Base-by-base conservation (phyloP, 2,113 vertebrate species). In the Cyanistes caeruleus region DNA sequence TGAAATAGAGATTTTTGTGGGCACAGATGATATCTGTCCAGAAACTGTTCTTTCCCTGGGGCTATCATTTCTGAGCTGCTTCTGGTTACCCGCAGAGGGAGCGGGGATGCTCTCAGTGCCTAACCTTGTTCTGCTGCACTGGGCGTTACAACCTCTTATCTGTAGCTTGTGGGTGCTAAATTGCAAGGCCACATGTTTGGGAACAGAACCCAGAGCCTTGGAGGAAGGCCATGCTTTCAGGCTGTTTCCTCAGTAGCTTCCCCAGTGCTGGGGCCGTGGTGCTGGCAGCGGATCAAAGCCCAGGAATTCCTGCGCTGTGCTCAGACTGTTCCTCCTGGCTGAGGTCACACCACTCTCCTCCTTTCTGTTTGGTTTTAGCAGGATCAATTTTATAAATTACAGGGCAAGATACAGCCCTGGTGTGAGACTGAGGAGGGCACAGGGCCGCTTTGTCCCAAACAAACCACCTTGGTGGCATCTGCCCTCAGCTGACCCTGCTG, bases 261-360 rank as follows among this genome's bases (percentile, higher is more conserved):
- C 63, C 64, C 64, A 1, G 39, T 0, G 12, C 0, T 30, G 1
- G 5, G 87, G 73, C 87, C 0, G 0, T 0, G 2, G 74, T 0
- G 0, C 39, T 89, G 95, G 88, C 78, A 74, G 56, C 4, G 2
- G 49, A 90, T 90, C 74, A 91, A 73, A 93, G 87, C 67, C 67
- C 5, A 3, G 75, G 70, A 87, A 73, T 88, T 95, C 85, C 90
- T 68, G 65, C 0, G 0, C 70, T 33, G 48, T 11, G 49, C 75
- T 76, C 46, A 4, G 46, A 9, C 88, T 76, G 9, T 70, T 78
- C 87, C 81, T 79, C 70, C 68, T 5, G 37, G 33, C 70, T 85
- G 85, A 92, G 88, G 33, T 92, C 85, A 94, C 75, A 24, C 44
- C 62, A 23, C 24, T 41, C 67, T 68, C 31, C 41, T 75, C 46